Percentiles rank a stretch among this genome's conserved stretches.
These are phyloP conservation scores for Crocallis elinguaria DNA, from an alignment of 2,888 invertebrate genomes.

Conservation along the genomic window DNA sequence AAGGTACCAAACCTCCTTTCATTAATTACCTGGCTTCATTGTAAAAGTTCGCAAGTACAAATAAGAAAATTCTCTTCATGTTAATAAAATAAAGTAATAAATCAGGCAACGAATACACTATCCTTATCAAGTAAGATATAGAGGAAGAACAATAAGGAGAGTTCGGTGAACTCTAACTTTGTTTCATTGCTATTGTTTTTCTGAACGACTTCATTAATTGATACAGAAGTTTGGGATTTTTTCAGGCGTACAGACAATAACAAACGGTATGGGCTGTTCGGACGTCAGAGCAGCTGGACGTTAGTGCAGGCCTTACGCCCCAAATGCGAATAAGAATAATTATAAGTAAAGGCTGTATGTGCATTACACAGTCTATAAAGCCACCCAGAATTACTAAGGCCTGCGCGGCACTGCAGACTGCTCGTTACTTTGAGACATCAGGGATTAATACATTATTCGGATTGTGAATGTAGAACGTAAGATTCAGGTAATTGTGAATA, in stretches of 20 bases:
- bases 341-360: too few species aligned
- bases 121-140: constrained; percentile 28
- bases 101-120: constrained; percentile 25
- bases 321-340: too few species aligned
- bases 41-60: constrained; percentile 6
- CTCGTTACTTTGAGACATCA: too few species aligned
- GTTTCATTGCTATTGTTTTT: constrained; percentile 34
- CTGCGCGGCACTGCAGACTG: too few species aligned
- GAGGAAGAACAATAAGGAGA: constrained; percentile 28
- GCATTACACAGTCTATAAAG: too few species aligned
- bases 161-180: constrained; percentile 29
- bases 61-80: neutral
- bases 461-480: too few species aligned
- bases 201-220: constrained; percentile 35
- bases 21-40: neutral
- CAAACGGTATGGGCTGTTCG: neutral
- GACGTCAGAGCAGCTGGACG: too few species aligned
- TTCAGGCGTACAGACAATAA: neutral
- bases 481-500: too few species aligned
- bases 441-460: too few species aligned
- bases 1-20: neutral
- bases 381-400: too few species aligned
- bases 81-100: constrained; percentile 24
- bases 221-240: constrained; percentile 26
- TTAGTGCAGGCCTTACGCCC: too few species aligned